These are phyloP conservation scores for Cepaea hortensis DNA, from an alignment of 2,888 invertebrate genomes.

Conservation along the genomic window DNA sequence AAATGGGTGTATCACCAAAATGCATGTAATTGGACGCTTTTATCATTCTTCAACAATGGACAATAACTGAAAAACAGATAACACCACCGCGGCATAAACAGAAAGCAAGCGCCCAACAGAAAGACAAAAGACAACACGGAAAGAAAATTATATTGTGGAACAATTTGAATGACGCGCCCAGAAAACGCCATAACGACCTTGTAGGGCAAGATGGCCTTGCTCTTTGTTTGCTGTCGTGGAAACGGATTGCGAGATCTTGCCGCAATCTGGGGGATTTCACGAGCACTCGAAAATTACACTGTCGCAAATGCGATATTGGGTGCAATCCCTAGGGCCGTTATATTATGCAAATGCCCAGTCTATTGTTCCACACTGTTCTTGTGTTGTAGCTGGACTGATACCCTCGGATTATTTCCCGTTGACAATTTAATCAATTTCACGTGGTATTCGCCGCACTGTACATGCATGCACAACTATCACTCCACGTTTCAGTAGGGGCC, in stretches of 20 bases:
- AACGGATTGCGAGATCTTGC: neutral
- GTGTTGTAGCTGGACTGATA: constrained; percentile 8
- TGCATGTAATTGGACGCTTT: no score
- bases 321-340: constrained; percentile 15
- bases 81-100: no score
- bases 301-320: constrained; percentile 1
- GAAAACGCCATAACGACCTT: constrained; percentile 14
- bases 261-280: constrained; percentile 18
- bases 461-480: constrained; percentile 8
- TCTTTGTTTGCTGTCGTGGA: constrained; percentile 16
- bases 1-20: no score
- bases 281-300: neutral
- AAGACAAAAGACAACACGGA: no score
- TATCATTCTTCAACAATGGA: no score
- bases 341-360: constrained; percentile 18
- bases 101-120: no score
- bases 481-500: neutral
- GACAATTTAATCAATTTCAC: constrained; percentile 22
- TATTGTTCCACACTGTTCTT: neutral
- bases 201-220: neutral
- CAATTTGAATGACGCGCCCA: neutral
- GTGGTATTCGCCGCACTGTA: constrained; percentile 3
- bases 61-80: no score
- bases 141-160: no score
- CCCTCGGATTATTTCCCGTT: constrained; percentile 4